Base-by-base conservation (phyloP, 2,113 vertebrate genomes). In the Fregata magnificens region DNA sequence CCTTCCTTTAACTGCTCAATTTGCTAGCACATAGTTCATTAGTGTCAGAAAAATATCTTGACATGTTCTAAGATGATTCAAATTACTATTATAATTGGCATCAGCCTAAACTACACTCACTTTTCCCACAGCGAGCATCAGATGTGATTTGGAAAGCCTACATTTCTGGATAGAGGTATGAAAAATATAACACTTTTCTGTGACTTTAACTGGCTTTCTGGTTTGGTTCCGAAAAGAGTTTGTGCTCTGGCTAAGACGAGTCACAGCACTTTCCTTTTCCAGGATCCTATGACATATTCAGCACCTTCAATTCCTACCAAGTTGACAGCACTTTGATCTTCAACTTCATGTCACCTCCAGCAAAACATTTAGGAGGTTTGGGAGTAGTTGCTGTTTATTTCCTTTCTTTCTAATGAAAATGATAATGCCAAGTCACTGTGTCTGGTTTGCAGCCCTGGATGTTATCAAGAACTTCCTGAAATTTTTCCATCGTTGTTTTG, bases 381-480 rank as follows among this genome's bases (percentile, higher is more conserved):
- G 81, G 76, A 97, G 70, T 78, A 90, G 92, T 50, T 49, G n/a
- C 36, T 40, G 67, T 81, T 95, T 93, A 82, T 96, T 97, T 96
- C 93, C 81, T 94, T 71, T 73, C 76, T 76, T 94, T 91, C 90
- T 96, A 36, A 25, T 16, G 15, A 66, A 95, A 92, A 76, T 40
- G 85, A 95, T 86, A 96, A 97, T 40, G 80, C 49, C 56, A 88
- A 97, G 95, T 91, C 93, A 97, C 83, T 3, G 0, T 45, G 90
- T 59, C 88, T 96, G 83, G 53, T 95, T 97, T 96, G 96, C 89
- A 86, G 93, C 88, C 79, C 83, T 91, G 71, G 65, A 88, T 92
- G 82, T 95, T 96, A 93, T 36, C 80, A 97, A 96, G 93, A 94
- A 79, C 71, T 92, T 97, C 86, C 92, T 97, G 96, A 95, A 66